Evolutionary conservation across 2,888 invertebrate genomes (phyloP), one percentile per base, ranked within the genome.

Genomic region (Morpho achilles): DNA sequence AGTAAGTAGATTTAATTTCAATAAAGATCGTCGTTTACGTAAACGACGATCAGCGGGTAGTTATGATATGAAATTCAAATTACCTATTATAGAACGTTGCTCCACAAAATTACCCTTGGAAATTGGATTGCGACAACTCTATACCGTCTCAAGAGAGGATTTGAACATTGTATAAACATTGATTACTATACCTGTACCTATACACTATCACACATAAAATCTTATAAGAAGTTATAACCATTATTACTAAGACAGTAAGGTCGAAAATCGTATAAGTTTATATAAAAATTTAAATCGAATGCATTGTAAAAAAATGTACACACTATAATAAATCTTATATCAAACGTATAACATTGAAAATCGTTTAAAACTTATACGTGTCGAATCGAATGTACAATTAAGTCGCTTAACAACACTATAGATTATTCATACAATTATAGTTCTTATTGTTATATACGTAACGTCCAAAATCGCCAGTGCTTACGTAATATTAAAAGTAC

Each of bases 141-240:
- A 59, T 59, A 54, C 23, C 50, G 39, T 48, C 47, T 41, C 23
- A 48, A 52, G 22, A 59, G 54, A 22, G 42, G 49, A 40, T 47
- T 47, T 41, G 7, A 45, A 44, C 16, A 32, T 60, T 50, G 53
- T 56, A 58, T 53, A 58, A 60, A 47, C 45, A 50, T 43, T 54
- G 57, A 61, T 59, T 56, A 59, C 49, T 56, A 57, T 58, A 57
- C 57, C 63, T 51, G 43, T 32, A 32, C 32, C 32, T 32, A 32
- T 32, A 32, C 32, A 32, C 32, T 32, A 23, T 23, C 3, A 23
- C 4, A 2, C 4, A 23, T 3, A 23, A 23, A 23, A 23, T 4
- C 23, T 4, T 23, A 23, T 4, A 23, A 2, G 23, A 23, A 23
- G 4, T 23, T 23, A 3, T 23, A 3, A 23, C 23, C 23, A 16